A percentile compares a stretch with the other conserved stretches of the same genome.
Evolutionary conservation across 1,140 invertebrate species (phyloP).

Genomic region (Popillia japonica): DNA sequence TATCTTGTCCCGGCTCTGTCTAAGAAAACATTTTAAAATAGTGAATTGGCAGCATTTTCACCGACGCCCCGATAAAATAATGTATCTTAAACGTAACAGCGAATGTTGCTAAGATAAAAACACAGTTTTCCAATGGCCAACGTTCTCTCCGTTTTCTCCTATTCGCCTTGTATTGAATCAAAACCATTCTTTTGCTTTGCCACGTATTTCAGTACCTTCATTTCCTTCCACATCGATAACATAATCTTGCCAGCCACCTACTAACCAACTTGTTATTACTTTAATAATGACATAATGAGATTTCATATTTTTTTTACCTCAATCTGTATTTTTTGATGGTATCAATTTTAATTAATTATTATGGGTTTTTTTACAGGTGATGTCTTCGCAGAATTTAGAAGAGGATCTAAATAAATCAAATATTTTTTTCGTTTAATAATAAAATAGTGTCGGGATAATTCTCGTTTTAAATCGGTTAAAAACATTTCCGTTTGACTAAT

Average conservation of each 20-base stretch:
- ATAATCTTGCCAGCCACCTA: conserved; percentile 9
- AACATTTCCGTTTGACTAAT: too few species aligned
- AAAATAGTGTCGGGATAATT: too few species aligned
- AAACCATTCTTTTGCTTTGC: neutral
- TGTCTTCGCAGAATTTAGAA: too few species aligned
- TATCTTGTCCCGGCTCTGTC: conserved; percentile 53
- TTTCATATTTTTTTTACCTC: too few species aligned
- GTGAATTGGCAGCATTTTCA: conserved; percentile 29
- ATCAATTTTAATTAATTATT: too few species aligned
- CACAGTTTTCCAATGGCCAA: neutral
- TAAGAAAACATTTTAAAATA: conserved; percentile 55
- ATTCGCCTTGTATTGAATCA: neutral
- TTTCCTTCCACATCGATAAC: conserved; percentile 21
- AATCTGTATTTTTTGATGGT: too few species aligned
- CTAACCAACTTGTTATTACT: conserved; percentile 10
- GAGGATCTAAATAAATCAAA: too few species aligned
- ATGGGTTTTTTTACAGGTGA: too few species aligned
- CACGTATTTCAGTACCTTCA: neutral
- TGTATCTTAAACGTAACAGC: conserved; percentile 28
- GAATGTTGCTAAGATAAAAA: conserved; percentile 22
- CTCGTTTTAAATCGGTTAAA: too few species aligned
- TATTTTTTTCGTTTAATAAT: too few species aligned
- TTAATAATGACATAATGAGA: neutral
- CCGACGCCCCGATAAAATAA: conserved; percentile 19
- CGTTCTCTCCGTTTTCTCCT: neutral